These are phyloP conservation scores for Eucera pruinosa DNA, from an alignment of 2,888 invertebrate genomes.

Conservation along the genomic window DNA sequence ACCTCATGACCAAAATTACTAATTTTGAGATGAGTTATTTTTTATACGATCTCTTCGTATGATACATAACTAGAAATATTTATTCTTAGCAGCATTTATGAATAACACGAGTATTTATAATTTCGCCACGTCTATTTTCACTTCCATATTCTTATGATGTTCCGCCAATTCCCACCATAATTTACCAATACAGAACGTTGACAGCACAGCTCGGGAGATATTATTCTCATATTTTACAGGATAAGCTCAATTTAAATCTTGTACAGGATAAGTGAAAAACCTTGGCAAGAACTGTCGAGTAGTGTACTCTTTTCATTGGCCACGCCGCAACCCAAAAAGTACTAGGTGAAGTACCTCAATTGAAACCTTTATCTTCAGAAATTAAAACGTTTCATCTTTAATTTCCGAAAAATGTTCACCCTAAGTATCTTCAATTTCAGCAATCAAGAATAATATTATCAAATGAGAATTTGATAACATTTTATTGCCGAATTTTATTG, in stretches of 20 bases:
- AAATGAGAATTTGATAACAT: too few species aligned
- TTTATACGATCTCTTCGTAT: too few species aligned
- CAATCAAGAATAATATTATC: too few species aligned
- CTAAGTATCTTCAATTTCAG: neutral
- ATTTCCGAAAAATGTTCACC: neutral
- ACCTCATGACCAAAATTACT: too few species aligned
- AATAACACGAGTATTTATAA: too few species aligned
- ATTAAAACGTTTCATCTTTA: neutral
- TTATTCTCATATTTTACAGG: conserved; percentile 4
- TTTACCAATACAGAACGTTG: neutral
- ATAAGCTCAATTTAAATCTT: conserved; percentile 29
- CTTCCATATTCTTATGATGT: neutral
- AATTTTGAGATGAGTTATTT: too few species aligned
- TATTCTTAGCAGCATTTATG: too few species aligned
- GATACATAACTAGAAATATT: too few species aligned
- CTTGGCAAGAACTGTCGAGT: conserved; percentile 25
- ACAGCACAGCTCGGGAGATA: neutral
- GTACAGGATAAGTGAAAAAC: conserved; percentile 1
- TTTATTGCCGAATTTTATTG: too few species aligned
- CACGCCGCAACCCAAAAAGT: neutral
- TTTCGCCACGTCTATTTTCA: too few species aligned
- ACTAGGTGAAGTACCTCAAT: neutral
- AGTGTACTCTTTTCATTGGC: neutral
- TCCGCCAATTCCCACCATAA: neutral
- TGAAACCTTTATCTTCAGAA: neutral